Evolutionary conservation across 2,888 invertebrate genomes (phyloP).

Genomic region (Lacanobia oleracea): DNA sequence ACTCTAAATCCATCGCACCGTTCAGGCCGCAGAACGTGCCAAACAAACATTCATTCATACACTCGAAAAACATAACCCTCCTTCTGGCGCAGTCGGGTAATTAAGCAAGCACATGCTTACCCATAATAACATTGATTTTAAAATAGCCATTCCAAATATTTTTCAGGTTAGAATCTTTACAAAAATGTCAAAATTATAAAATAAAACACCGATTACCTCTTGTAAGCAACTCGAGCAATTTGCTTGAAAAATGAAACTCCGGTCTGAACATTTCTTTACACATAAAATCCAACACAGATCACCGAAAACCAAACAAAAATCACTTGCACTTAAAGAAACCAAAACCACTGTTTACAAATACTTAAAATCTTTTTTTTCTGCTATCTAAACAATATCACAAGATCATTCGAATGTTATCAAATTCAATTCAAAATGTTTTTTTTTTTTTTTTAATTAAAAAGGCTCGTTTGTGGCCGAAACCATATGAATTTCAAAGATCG

Average conservation of each 20-base stretch:
- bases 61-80: too few relatives aligned
- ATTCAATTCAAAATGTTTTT: neutral
- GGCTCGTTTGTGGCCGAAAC: neutral
- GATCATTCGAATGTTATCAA: neutral
- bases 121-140: too few relatives aligned
- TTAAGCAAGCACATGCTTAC: too few relatives aligned
- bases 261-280: constrained; percentile 80
- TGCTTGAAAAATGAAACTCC: constrained; percentile 88
- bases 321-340: constrained; percentile 15
- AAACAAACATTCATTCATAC: too few relatives aligned
- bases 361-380: neutral
- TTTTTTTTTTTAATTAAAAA: too few relatives aligned
- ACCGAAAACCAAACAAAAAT: constrained; percentile 7
- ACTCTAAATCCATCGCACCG: too few relatives aligned
- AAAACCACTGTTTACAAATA: neutral
- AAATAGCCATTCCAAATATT: too few relatives aligned
- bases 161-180: too few relatives aligned
- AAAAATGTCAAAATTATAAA: neutral
- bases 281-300: constrained; percentile 63
- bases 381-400: neutral
- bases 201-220: constrained; percentile 75
- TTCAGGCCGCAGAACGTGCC: too few relatives aligned
- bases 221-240: constrained; percentile 85
- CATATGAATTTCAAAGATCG: constrained; percentile 15
- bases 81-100: too few relatives aligned